These are phyloP conservation scores for Mirza zaza DNA, from an alignment of 2,113 vertebrate species.

Conservation along the genomic window DNA sequence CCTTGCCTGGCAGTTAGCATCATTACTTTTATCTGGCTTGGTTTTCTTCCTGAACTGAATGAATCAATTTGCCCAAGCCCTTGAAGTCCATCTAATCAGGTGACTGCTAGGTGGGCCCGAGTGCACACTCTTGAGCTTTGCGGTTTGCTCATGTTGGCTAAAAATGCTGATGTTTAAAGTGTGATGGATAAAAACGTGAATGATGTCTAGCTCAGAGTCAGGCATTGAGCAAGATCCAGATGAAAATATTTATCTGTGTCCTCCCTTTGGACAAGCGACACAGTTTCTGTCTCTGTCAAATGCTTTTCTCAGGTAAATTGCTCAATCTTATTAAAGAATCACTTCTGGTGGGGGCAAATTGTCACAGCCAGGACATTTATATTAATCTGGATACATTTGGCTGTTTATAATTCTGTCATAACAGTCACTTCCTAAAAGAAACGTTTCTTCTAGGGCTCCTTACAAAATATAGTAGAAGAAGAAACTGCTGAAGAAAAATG, in stretches of 20 bases:
- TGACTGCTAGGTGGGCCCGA: not conserved
- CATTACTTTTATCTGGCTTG: not conserved
- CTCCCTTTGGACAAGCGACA: constrained; percentile 56
- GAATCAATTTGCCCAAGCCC: not conserved
- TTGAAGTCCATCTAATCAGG: not conserved
- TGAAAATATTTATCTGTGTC: constrained; percentile 66
- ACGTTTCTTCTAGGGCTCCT: constrained; percentile 42
- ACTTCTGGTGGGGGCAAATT: constrained; percentile 59
- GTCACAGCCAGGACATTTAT: constrained; percentile 58
- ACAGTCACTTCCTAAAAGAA: constrained; percentile 57
- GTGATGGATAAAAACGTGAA: constrained; percentile 20
- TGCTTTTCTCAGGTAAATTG: constrained; percentile 65
- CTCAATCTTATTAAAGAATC: constrained; percentile 70
- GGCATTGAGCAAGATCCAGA: constrained; percentile 3
- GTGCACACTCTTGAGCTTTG: not conserved
- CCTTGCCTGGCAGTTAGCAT: not conserved
- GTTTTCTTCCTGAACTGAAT: constrained; percentile 23
- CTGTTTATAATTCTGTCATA: constrained; percentile 70
- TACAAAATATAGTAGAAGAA: constrained; percentile 37
- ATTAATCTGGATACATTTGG: constrained; percentile 70
- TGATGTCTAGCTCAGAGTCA: constrained; percentile 53
- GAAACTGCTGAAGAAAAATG: constrained; percentile 54
- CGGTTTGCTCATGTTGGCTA: not conserved
- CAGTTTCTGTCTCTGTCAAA: constrained; percentile 71
- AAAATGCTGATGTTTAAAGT: not conserved